Evolutionary conservation across 2,888 invertebrate species (phyloP), one percentile per base, ranked within the genome.

Genomic region (Schizaphis graminum): DNA sequence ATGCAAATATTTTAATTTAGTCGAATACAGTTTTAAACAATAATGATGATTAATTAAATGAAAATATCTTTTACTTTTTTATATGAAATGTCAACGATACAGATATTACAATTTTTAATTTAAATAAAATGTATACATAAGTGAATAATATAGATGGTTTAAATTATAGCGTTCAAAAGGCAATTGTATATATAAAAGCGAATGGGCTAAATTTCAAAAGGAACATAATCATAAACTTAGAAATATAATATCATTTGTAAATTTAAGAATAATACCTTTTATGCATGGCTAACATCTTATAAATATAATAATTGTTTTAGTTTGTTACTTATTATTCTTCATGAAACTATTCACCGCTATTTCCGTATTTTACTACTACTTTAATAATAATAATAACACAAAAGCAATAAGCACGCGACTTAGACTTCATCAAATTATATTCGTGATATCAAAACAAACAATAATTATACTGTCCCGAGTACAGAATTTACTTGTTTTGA

Each of bases 341-440:
- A 56, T 89, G 41, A 57, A 89, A 53, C 87, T n/a, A 89, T 89
- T 61, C 16, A 47, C 13, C 28, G 5, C 11, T 47, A 86, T 47
- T 86, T n/a, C 1, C 0, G 44, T 44, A 28, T 89, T 89, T 56
- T 89, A 88, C 35, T 88, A 53, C 53, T 21, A 24, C 35, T 35
- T 35, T 77, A 53, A 57, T 41, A 56, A 53, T 24, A 49, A 89
- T 35, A 41, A n/a, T 35, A 67, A 90, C n/a, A 53, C 24, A 88
- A 67, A 67, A 11, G 67, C 11, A 67, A 67, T 77, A 35, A 67
- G 47, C 90, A 67, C 67, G 90, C 90, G 35, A 90, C 44, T 61
- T 47, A 61, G 44, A 61, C 21, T 24, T 47, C n/a, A 41, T 35
- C 21, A 77, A 47, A 49, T 35, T n/a, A 47, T n/a, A 47, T 61